Evolutionary conservation across 1,140 invertebrate species (phyloP), one percentile per base, ranked within the genome.

Genomic region (Pteromalus puparum): DNA sequence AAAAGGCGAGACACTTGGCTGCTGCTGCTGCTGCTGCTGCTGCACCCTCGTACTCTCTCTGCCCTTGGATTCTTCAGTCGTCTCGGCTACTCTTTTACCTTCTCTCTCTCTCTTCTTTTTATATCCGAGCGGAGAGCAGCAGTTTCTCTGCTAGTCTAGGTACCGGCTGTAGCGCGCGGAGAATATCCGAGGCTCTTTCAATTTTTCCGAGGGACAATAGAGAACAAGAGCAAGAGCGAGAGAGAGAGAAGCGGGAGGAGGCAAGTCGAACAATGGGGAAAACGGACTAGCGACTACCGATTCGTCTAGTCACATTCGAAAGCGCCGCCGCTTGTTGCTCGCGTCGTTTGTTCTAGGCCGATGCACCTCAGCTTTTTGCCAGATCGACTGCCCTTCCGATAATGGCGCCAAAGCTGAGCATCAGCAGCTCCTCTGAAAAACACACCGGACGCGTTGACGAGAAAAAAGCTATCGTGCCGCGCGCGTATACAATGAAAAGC

Each of bases 121-220:
- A n/a, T 28, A 26, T 21, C 68, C 28, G 6, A 15, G 38, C 68
- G 13, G 6, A 15, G 38, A 42, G 38, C 38, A 42, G 38, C 38
- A 42, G 38, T 9, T 42, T 42, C 38, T 42, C 38, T 7, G 38
- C 38, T 42, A 15, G 68, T 72, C 10, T 72, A 72, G 10, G 0
- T n/a, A 24, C 21, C 26, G 18, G 68, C 28, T 61, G 68, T 28
- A 72, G n/a, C n/a, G 12, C 26, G 9, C 7, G 15, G 68, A 72
- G 68, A 72, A 34, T 72, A 72, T 72, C 68, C 74, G 76, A 65
- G 76, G 21, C 53, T 30, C 53, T 61, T 78, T 78, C 76, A 65
- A 78, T 78, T 78, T 78, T 78, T 78, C 76, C 48, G 21, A 48
- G 48, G 76, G 76, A 78, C 76, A 78, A 78, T 78, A 38, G 72